A percentile compares a stretch with the other conserved stretches of the same genome.
phyloP scores from a whole-genome alignment of 2,888 invertebrate genomes.

The Troilus luridus region DNA sequence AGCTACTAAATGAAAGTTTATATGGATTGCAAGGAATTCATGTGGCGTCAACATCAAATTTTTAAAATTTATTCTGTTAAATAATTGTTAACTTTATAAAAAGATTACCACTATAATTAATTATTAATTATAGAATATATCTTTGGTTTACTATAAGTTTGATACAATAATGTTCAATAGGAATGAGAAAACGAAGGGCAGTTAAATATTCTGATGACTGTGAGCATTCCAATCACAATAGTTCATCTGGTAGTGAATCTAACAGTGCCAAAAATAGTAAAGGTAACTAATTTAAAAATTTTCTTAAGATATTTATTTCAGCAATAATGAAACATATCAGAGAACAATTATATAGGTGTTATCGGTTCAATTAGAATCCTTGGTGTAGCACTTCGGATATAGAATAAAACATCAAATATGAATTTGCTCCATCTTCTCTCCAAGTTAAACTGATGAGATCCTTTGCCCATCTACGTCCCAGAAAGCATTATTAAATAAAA shows the following conservation, averaged over 20 bases:
- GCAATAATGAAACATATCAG: background rate
- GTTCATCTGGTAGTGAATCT: slow-evolving; percentile 35
- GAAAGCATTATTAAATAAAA: too few species aligned
- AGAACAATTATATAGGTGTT: background rate
- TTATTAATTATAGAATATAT: background rate
- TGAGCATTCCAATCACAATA: slow-evolving; percentile 6
- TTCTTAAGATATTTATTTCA: background rate
- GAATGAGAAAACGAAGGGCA: slow-evolving; percentile 6
- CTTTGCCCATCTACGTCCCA: background rate
- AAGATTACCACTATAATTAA: background rate
- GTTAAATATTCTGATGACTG: background rate
- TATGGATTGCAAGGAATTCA: too few species aligned
- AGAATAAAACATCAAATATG: background rate
- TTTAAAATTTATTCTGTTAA: background rate
- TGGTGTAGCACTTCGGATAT: background rate
- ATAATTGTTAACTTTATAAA: background rate
- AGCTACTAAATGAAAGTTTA: too few species aligned
- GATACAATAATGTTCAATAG: background rate
- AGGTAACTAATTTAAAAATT: slow-evolving; percentile 11
- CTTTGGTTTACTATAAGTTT: background rate
- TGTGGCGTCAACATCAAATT: background rate
- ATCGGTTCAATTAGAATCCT: background rate
- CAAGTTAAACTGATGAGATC: background rate
- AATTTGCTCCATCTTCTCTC: background rate
- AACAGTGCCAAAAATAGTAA: slow-evolving; percentile 18